phyloP scores from a whole-genome alignment of 1,140 invertebrate genomes.

The Scaptomyza montana region DNA sequence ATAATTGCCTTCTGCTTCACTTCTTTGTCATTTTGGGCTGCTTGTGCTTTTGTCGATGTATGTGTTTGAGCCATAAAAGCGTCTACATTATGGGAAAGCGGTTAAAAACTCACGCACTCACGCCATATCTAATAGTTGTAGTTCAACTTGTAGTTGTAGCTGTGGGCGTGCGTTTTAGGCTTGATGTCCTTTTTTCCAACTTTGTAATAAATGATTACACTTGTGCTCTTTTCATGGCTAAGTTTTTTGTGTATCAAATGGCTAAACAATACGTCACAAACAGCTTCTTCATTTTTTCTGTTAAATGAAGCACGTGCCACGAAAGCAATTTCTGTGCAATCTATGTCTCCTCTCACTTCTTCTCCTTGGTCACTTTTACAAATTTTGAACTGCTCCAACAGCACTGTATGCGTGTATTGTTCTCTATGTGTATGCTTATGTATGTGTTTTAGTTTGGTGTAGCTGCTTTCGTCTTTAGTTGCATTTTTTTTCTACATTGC shows the following conservation, averaged over 20 bases:
- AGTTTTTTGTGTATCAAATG: conserved; percentile 47
- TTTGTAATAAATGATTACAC: conserved; percentile 68
- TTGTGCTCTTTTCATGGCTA: conserved; percentile 9
- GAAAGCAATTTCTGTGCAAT: conserved; percentile 79
- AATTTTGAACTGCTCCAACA: conserved; percentile 54
- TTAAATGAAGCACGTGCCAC: conserved; percentile 81
- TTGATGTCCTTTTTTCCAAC: conserved; percentile 36
- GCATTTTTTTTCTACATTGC: conserved; percentile 16
- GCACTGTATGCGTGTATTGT: conserved; percentile 20
- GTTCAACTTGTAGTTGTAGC: conserved; percentile 12
- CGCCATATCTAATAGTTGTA: conserved; percentile 40
- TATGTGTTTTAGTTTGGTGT: conserved; percentile 65
- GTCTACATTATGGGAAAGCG: conserved; percentile 66
- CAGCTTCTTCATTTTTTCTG: conserved; percentile 62
- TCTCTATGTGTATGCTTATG: conserved; percentile 1
- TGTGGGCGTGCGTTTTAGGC: not conserved
- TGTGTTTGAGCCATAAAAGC: conserved; percentile 68
- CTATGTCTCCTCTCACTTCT: conserved; percentile 44
- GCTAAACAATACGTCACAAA: conserved; percentile 60
- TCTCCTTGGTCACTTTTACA: conserved; percentile 52
- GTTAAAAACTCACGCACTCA: conserved; percentile 76
- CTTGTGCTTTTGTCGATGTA: conserved; percentile 12
- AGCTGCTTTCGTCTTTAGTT: conserved; percentile 56
- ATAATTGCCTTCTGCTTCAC: conserved; percentile 82
- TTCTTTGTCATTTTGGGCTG: conserved; percentile 70